Base-by-base conservation (phyloP, 2,113 vertebrate species). In the Actenoides lindsayi region DNA sequence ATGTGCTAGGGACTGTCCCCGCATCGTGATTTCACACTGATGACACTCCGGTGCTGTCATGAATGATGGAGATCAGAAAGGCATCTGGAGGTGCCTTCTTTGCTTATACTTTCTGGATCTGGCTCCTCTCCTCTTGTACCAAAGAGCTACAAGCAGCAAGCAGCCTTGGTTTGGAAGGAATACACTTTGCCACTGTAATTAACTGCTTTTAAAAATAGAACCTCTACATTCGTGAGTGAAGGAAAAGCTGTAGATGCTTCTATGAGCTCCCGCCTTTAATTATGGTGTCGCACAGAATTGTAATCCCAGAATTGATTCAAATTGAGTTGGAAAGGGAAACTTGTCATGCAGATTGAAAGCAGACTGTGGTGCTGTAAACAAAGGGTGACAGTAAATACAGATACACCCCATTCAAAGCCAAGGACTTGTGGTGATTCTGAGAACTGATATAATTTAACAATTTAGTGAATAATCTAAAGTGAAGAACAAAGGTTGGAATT, bases 281-380 rank as follows among this genome's bases (percentile, higher is more conserved):
- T 93, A 90, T 0, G 1, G 60, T 56, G 75, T 67, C 4, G 0
- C 27, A 48, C 39, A 56, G 80, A 95, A 94, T 54, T 78, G 68
- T 96, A 88, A 90, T 96, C 88, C 92, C 82, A 86, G 88, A 95
- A 95, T 87, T 94, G 78, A 83, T 96, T 96, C 79, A 96, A 90
- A 93, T 77, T 80, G 83, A 70, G 25, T 81, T 87, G 53, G 48
- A 89, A 93, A 91, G 42, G 37, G 76, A 92, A 96, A 67, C 23
- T 83, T 75, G 68, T 77, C 64, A 74, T 70, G 60, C 42, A 90
- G 64, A 94, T 51, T 93, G 90, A 96, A 91, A 94, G 39, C 84
- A 88, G 83, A 70, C 54, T 83, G 87, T 20, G 74, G 37, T 59
- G 46, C 59, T 28, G 24, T 74, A 88, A 86, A 85, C 44, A 90